Base-by-base conservation (phyloP, 2,888 invertebrate species). In the Ichneumoninae sp. region DNA sequence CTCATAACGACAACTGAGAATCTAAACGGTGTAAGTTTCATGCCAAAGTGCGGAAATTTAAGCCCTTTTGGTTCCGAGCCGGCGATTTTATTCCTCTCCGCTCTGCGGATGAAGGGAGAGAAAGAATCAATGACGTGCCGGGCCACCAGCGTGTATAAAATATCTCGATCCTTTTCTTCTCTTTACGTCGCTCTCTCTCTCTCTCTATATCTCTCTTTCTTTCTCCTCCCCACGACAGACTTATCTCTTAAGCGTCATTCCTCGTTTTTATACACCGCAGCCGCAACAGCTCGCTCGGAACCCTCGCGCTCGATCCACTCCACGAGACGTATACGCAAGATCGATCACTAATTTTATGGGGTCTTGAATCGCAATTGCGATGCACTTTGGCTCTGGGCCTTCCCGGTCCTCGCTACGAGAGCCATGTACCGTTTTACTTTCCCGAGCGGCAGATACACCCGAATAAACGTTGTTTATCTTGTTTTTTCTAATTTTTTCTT, bases 291-390 rank as follows among this genome's bases (percentile, higher is more conserved):
- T 50, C 47, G 47, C 62, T 66, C 33, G 36, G 13, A 57, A 16
- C 13, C 62, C 71, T 50, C 50, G 36, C 82, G 44, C 54, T 54
- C 30, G 54, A 40, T 77, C 62, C 50, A 36, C 70, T 62, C 69
- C 13, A 7, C 65, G 52, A 57, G 79, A 83, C 74, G 62, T 75
- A 44, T 44, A 69, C 69, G 54, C 57, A 82, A 82, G 78, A 82
- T 70, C 71, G 82, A 79, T 79, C 62, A 52, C 78, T 79, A 82
- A 82, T 82, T 82, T 79, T 68, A 78, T 69, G 78, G 44, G 69
- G 30, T 47, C 44, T 78, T 52, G 82, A 78, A 72, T 72, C 47
- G 66, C 62, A 82, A 82, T 78, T 74, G 52, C 26, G 36, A 36
- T 54, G 76, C 40, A 76, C 66, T 76, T 40, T 75, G 65, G 44